Evolutionary conservation across 2,113 vertebrate species (phyloP).

Genomic region (Pseudopipra pipra): DNA sequence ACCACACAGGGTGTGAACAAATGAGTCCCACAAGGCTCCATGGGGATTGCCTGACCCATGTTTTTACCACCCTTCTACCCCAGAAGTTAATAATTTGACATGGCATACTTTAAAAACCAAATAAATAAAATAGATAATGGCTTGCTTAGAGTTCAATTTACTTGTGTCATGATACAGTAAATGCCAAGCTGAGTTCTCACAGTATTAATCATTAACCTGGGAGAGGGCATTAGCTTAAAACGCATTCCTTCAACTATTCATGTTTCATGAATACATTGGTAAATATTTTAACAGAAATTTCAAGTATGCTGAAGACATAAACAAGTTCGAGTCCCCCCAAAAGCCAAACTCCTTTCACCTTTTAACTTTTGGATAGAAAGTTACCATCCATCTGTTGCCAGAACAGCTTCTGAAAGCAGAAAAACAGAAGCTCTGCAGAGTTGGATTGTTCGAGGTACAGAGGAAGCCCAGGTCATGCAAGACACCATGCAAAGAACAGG

Average conservation of each 20-base stretch:
- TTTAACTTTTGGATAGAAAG: not conserved
- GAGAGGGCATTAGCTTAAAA: not conserved
- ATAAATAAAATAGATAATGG: not conserved
- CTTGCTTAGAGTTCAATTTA: constrained; percentile 26
- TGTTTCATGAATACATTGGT: not conserved
- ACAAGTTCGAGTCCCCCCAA: not conserved
- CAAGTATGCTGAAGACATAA: not conserved
- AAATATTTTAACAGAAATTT: not conserved
- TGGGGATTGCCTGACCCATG: accelerated
- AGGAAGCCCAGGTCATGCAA: not conserved
- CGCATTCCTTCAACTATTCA: not conserved
- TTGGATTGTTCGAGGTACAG: not conserved
- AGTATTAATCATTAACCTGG: constrained; percentile 23
- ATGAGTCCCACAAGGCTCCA: not conserved
- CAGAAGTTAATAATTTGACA: constrained; percentile 38
- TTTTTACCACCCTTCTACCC: not conserved
- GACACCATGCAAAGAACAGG: not conserved
- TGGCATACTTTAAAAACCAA: not conserved
- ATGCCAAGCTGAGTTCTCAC: not conserved
- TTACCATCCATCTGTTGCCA: not conserved
- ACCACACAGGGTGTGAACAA: not conserved
- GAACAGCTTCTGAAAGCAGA: not conserved
- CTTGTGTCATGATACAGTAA: constrained; percentile 16
- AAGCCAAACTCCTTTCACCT: not conserved
- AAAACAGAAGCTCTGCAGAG: not conserved